Evolutionary conservation across 2,113 vertebrate species (phyloP), one percentile per base, ranked within the genome.

Genomic region (Cervus canadensis): DNA sequence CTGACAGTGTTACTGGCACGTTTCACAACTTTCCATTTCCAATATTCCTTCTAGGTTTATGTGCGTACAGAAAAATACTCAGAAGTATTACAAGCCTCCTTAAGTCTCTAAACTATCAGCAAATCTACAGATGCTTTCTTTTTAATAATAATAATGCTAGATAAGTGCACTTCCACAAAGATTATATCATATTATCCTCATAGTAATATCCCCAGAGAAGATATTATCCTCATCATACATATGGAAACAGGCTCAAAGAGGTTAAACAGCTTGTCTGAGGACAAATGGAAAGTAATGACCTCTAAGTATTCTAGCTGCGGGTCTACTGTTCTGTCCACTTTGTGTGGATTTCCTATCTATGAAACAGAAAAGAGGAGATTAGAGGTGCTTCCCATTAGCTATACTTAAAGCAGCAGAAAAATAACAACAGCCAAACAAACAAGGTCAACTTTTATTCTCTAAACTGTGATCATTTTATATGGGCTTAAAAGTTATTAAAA

Each of bases 71-170:
- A 79, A 93, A 96, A 94, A 56, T 43, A 79, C 40, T 59, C 59
- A 48, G 33, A 93, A 93, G 93, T 93, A 71, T 5, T 45, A 28
- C 21, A n/a, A 90, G n/a, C 92, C 62, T 96, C 28, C 95, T 94
- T 79, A 59, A 74, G 76, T 90, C 91, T 91, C 43, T 62, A 88
- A 88, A 91, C 85, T 85, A 85, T 40, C 52, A 94, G 40, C 33
- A 93, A 78, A 91, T 84, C 89, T 93, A 86, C 88, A 93, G 86
- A 93, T 94, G 91, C 78, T 95, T 97, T 91, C 88, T 95, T 97
- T 98, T 96, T 97, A 98, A 97, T 97, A 97, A 97, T 91, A 96
- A 97, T 94, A 97, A 98, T 97, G 88, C 89, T 76, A 94, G 67
- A 94, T 97, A 96, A 98, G 96, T 97, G 93, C 94, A 97, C 96